Evolutionary conservation across 2,113 vertebrate genomes (phyloP), one percentile per base, ranked within the genome.

Genomic region (Struthidea cinerea): DNA sequence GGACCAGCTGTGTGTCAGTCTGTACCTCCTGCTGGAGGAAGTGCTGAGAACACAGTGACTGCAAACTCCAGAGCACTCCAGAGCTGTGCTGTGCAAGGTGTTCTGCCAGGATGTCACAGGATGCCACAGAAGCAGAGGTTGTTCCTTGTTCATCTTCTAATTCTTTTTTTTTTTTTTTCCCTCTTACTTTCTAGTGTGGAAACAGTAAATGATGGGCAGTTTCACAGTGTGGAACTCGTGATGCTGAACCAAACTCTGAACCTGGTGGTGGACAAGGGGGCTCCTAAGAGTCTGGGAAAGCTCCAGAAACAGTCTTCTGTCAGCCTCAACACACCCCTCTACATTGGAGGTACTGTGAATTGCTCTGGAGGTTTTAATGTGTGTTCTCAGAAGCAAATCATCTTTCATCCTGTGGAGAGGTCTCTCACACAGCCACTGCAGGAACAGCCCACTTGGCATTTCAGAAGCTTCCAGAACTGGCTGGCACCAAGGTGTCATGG

Each of bases 231-330:
- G 64, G 99, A 99, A 97, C 97, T 99, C 10, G 94, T 99, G 96
- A 99, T 99, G 97, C 98, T 99, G 96, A 99, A 99, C 96, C 99
- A 99, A 88, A 99, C 99, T 7, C 96, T 99, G 87, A 99, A 99
- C 96, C 97, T 99, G 91, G 99, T 99, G 94, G 99, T 99, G 96
- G 99, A 99, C 94, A 99, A 99, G 78, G 99, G 99, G 32, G 95
- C 97, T 90, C 99, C 99, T 61, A 99, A 99, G 98, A 99, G 98
- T 68, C 98, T 99, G 74, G 99, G 99, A 46, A 99, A 99, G 93
- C 98, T 99, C 46, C 98, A 98, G n/a, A 99, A 99, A 39, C 98
- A 99, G 84, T 98, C 98, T 4, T 97, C 98, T 4, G 98, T 98
- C 52, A 98, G 98, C 97, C 98, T 98, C 97, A 99, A 98, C 96